Evolutionary conservation across 2,888 invertebrate genomes (phyloP).

Genomic region (Myathropa florea): DNA sequence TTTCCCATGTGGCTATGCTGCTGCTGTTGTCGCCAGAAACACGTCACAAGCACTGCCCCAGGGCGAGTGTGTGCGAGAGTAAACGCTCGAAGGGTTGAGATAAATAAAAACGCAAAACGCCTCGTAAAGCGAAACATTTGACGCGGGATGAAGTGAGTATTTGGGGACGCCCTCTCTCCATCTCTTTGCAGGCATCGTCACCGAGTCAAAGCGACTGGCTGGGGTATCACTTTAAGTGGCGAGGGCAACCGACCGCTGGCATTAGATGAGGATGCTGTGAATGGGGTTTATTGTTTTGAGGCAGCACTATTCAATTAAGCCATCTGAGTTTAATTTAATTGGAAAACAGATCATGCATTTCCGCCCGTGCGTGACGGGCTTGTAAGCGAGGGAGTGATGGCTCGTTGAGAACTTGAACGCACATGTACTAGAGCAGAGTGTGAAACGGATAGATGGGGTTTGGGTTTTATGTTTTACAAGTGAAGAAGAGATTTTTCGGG

Average conservation of each 20-base stretch:
- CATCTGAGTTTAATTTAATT: conserved; percentile 70
- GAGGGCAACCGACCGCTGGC: conserved; percentile 25
- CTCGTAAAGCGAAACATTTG: conserved; percentile 58
- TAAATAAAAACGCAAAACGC: conserved; percentile 60
- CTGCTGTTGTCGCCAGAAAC: conserved; percentile 21
- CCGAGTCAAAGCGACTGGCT: conserved; percentile 47
- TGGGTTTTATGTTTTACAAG: neutral
- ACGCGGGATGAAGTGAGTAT: conserved; percentile 26
- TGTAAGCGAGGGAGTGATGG: neutral
- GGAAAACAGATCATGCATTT: conserved; percentile 70
- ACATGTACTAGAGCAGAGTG: no score
- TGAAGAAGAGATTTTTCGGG: neutral
- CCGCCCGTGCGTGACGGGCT: conserved; percentile 54
- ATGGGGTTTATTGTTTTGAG: conserved; percentile 70
- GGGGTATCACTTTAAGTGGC: conserved; percentile 58
- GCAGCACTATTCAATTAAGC: conserved; percentile 70
- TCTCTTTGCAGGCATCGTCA: neutral
- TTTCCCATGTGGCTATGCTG: conserved; percentile 57
- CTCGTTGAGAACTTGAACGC: neutral
- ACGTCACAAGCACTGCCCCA: neutral
- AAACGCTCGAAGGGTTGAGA: conserved; percentile 32
- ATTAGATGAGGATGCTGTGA: conserved; percentile 58
- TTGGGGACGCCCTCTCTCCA: neutral
- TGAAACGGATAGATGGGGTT: neutral
- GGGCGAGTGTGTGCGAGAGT: conserved; percentile 5